Evolutionary conservation across 1,140 invertebrate genomes (phyloP).

Genomic region (Manduca sexta): DNA sequence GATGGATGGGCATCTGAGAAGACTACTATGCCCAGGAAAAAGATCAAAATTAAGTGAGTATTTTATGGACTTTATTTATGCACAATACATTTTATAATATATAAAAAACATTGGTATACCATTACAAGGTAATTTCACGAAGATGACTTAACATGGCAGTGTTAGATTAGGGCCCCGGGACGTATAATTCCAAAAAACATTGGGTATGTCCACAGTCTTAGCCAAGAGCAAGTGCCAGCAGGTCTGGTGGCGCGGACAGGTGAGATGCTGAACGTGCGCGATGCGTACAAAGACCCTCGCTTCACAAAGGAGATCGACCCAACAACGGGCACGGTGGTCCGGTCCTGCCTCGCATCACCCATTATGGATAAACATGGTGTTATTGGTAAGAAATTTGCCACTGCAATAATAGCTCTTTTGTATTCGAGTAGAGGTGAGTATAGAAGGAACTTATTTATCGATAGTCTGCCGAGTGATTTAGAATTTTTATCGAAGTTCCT

Average conservation of each 20-base stretch:
- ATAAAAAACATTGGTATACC: background rate
- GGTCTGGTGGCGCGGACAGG: constrained; percentile 66
- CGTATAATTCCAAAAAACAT: no score
- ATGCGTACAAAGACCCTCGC: constrained; percentile 69
- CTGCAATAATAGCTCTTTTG: no score
- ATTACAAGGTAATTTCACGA: background rate
- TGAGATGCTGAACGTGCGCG: constrained; percentile 60
- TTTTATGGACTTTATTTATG: background rate
- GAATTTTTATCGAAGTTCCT: no score
- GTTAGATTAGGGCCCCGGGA: no score
- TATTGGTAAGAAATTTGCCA: constrained; percentile 52
- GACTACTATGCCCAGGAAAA: constrained; percentile 61
- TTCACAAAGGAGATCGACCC: constrained; percentile 70
- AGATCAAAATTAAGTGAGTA: constrained; percentile 65
- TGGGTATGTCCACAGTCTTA: constrained; percentile 44
- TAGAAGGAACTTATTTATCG: no score
- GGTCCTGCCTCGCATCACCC: constrained; percentile 70
- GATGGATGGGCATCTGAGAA: constrained; percentile 63
- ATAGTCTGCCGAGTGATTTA: no score
- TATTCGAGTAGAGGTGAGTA: no score
- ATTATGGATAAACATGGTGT: constrained; percentile 68
- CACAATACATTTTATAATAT: background rate
- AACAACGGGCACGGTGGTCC: constrained; percentile 66
- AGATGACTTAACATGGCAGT: no score
- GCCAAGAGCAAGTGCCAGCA: constrained; percentile 61